Percentiles rank a stretch among this genome's conserved stretches.
Evolutionary conservation across 1,140 invertebrate genomes (phyloP).

Genomic region (Ruditapes philippinarum): DNA sequence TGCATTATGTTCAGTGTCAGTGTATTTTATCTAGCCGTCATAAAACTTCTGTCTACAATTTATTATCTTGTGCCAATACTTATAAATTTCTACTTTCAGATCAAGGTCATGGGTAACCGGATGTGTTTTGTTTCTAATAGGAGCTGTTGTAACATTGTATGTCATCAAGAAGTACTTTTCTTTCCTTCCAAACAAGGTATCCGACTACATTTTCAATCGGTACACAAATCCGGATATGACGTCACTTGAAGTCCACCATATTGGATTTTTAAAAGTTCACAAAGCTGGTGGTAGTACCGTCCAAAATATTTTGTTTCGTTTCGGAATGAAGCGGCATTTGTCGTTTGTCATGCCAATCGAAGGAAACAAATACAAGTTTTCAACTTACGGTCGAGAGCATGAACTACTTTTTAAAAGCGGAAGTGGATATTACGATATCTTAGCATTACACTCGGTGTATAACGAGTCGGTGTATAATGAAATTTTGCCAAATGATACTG

Average conservation of each 20-base stretch:
- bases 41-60: too few relatives aligned
- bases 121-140: not conserved
- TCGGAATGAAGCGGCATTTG: slow-evolving; percentile 54
- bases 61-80: not conserved
- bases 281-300: slow-evolving; percentile 69
- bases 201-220: not conserved
- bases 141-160: not conserved
- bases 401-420: slow-evolving; percentile 24
- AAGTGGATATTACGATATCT: slow-evolving; percentile 61
- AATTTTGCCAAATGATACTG: slow-evolving; percentile 55
- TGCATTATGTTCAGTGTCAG: too few relatives aligned
- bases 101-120: not conserved
- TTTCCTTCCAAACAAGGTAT: slow-evolving; percentile 10
- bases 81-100: slow-evolving; percentile 28
- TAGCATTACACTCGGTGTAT: slow-evolving; percentile 58
- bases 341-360: slow-evolving; percentile 55
- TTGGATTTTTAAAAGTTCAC: slow-evolving; percentile 71
- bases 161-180: too few relatives aligned
- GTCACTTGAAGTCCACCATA: slow-evolving; percentile 51
- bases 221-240: not conserved
- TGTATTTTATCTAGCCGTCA: too few relatives aligned
- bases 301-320: slow-evolving; percentile 68
- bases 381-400: not conserved
- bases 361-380: slow-evolving; percentile 50
- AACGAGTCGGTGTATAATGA: slow-evolving; percentile 22